A percentile compares a stretch with the other conserved stretches of the same genome.
These are phyloP conservation scores for Celastrina argiolus DNA, from an alignment of 2,888 invertebrate species.

Conservation along the genomic window DNA sequence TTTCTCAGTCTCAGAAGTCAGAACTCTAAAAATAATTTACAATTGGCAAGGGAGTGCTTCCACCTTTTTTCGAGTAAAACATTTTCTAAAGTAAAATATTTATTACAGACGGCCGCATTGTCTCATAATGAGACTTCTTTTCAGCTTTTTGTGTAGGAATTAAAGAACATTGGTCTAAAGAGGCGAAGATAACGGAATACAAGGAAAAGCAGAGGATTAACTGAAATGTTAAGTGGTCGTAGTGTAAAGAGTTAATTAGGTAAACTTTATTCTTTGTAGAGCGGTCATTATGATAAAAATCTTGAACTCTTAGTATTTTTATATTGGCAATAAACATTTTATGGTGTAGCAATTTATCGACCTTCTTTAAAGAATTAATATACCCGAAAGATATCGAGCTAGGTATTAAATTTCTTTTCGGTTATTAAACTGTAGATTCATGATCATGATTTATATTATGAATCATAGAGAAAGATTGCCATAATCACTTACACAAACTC, in stretches of 20 bases:
- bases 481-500: too few relatives aligned
- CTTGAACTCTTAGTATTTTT: not conserved
- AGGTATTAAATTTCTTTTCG: too few relatives aligned
- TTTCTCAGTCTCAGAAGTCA: not conserved
- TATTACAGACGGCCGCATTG: constrained; percentile 1
- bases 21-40: constrained; percentile 1
- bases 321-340: not conserved
- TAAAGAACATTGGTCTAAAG: constrained; percentile 2
- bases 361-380: too few relatives aligned
- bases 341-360: not conserved
- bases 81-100: constrained; percentile 7
- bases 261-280: not conserved
- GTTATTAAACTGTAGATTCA: too few relatives aligned
- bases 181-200: not conserved
- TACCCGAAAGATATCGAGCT: too few relatives aligned
- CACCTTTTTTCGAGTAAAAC: not conserved
- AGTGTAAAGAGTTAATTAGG: constrained; percentile 4
- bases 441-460: too few relatives aligned
- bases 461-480: too few relatives aligned
- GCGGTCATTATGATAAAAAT: not conserved
- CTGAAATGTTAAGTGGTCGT: not conserved
- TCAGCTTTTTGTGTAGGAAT: constrained; percentile 11
- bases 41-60: not conserved
- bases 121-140: constrained; percentile 7
- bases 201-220: not conserved